A percentile compares a stretch with the other conserved stretches of the same genome.
Conservation (phyloP, 1,140 invertebrate genomes). For the Sinella curviseta region DNA sequence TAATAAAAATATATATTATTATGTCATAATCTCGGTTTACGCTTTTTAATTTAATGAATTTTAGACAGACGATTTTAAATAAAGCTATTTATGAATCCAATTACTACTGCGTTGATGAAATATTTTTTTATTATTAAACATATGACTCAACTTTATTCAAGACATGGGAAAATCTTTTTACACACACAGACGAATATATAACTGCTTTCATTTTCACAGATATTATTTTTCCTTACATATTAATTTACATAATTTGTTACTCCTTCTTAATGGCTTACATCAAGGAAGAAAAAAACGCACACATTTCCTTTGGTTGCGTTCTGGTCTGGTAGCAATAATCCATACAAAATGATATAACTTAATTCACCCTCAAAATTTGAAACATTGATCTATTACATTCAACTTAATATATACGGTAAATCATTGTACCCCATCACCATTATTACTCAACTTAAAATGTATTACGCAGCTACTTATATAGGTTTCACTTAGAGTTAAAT, state of each 20-base stretch:
- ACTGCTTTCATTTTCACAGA: neutral
- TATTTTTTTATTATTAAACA: neutral
- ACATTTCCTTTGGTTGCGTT: no score
- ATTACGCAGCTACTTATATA: neutral
- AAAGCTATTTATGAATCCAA: conserved; percentile 4
- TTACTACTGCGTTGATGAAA: neutral
- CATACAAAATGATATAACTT: no score
- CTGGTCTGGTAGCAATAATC: no score
- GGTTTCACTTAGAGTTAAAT: neutral
- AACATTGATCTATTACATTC: no score
- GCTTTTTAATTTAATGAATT: conserved; percentile 18
- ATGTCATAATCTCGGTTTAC: conserved; percentile 16
- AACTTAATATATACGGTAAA: no score
- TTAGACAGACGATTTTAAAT: conserved; percentile 19
- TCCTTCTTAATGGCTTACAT: neutral
- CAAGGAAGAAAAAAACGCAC: neutral
- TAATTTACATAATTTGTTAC: neutral
- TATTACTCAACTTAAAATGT: neutral
- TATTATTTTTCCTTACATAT: neutral
- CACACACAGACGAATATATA: neutral
- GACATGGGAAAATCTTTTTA: neutral
- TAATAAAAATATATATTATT: neutral
- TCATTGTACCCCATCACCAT: neutral
- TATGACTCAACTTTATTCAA: conserved; percentile 19
- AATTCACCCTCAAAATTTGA: no score